Evolutionary conservation across 2,797 vertebrate species (phyloP).

Genomic region (Epinephelus coioides): DNA sequence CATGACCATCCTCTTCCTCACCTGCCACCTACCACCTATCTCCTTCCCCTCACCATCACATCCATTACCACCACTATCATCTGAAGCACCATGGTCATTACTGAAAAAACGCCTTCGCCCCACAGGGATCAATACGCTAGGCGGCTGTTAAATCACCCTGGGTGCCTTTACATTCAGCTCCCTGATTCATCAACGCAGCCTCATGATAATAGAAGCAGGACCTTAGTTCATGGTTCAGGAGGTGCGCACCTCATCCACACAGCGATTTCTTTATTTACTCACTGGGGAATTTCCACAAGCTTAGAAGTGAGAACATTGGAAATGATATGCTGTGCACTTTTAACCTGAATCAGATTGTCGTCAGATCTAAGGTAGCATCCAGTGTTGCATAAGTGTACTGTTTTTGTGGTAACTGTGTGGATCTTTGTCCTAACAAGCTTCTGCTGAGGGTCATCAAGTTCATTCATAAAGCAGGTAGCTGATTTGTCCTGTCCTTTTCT

Average conservation of each 20-base stretch:
- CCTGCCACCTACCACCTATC: conserved; percentile 1
- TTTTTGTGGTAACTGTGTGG: background rate
- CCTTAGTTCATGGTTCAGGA: conserved; percentile 43
- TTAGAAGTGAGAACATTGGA: conserved; percentile 5
- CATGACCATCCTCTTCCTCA: conserved; percentile 32
- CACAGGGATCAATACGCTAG: conserved; percentile 51
- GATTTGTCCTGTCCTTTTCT: background rate
- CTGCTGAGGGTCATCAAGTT: conserved; percentile 3
- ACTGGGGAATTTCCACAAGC: conserved; percentile 14
- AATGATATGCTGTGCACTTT: background rate
- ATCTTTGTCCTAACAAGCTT: background rate
- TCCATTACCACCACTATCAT: conserved; percentile 43
- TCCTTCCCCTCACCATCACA: conserved; percentile 24
- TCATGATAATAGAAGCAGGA: conserved; percentile 24
- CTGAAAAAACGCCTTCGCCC: conserved; percentile 23
- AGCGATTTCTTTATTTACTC: conserved; percentile 20
- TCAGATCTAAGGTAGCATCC: background rate
- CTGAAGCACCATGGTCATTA: conserved; percentile 43
- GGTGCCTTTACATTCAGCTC: conserved; percentile 5
- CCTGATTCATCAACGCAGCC: conserved; percentile 40
- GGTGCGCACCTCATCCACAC: conserved; percentile 13
- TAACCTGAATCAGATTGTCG: background rate
- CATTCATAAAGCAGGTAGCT: conserved; percentile 1
- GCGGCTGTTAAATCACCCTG: conserved; percentile 26
- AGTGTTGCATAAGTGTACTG: background rate